Evolutionary conservation across 53 echinoderm and acorn worm species (phyloP).

Genomic region (Crossaster papposus): DNA sequence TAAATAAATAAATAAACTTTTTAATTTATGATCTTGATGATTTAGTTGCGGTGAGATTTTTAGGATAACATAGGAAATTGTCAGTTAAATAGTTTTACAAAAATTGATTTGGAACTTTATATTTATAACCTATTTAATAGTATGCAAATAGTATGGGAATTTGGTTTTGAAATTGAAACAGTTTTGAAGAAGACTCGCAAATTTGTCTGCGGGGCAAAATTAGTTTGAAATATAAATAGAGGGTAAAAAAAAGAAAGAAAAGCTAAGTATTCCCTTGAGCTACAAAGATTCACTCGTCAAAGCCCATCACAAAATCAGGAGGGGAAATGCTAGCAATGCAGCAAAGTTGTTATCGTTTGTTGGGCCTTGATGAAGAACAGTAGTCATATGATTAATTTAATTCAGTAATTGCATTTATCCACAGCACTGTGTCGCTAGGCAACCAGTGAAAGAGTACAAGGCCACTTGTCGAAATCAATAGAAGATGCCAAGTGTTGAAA

Average conservation of each 20-base stretch:
- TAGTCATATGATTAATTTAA: conserved; percentile 52
- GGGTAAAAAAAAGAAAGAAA: too few relatives aligned
- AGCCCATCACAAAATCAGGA: background rate
- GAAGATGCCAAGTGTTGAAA: conserved; percentile 27
- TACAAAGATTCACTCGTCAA: conserved; percentile 5
- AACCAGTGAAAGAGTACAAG: conserved; percentile 53
- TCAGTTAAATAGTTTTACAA: too few relatives aligned
- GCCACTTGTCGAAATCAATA: conserved; percentile 58
- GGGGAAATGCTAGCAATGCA: conserved; percentile 16
- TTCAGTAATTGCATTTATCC: conserved; percentile 61
- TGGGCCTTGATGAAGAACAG: conserved; percentile 45
- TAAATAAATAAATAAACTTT: too few relatives aligned
- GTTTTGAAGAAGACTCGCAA: background rate
- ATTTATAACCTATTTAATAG: too few relatives aligned
- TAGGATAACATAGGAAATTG: too few relatives aligned
- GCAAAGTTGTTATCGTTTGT: conserved; percentile 47
- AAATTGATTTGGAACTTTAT: too few relatives aligned
- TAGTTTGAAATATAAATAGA: background rate
- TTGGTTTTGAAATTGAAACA: background rate
- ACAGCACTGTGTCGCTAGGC: conserved; percentile 43
- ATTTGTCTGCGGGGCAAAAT: too few relatives aligned
- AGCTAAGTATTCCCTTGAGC: background rate
- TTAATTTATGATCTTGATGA: too few relatives aligned
- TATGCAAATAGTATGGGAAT: too few relatives aligned
- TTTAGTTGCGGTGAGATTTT: too few relatives aligned